Evolutionary conservation across 2,888 invertebrate species (phyloP).

Genomic region (Punctoribates punctum): DNA sequence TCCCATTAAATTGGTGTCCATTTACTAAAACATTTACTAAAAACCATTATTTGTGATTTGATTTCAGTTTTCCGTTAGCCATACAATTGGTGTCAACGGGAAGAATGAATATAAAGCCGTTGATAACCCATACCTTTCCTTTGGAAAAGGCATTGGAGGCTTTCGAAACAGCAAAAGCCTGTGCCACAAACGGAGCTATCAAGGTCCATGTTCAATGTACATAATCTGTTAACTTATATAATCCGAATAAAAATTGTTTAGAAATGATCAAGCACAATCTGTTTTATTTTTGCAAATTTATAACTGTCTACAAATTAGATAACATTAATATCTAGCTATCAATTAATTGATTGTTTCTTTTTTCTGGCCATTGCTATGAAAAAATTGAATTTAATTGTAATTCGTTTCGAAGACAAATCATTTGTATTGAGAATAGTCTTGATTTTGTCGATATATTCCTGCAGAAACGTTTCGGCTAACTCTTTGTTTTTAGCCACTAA

Average conservation of each 20-base stretch:
- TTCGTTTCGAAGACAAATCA: not conserved
- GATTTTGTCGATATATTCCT: not conserved
- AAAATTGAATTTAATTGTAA: not conserved
- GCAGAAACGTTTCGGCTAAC: conserved; percentile 41
- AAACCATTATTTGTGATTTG: not conserved
- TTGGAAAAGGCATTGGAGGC: conserved; percentile 33
- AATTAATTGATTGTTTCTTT: not conserved
- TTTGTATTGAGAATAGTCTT: not conserved
- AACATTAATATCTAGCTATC: no score
- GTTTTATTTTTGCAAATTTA: no score
- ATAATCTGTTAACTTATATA: no score
- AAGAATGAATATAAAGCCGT: conserved; percentile 7
- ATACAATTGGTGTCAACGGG: conserved; percentile 40
- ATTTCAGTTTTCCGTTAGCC: conserved; percentile 42
- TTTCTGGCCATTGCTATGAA: conserved; percentile 21
- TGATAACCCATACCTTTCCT: conserved; percentile 37
- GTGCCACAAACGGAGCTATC: conserved; percentile 8
- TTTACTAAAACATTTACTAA: not conserved
- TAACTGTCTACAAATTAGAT: no score
- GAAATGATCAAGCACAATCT: no score
- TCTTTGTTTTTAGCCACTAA: conserved; percentile 50
- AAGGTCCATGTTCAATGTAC: not conserved
- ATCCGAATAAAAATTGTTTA: no score
- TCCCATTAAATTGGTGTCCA: not conserved
- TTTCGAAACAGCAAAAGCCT: conserved; percentile 25